phyloP scores from a whole-genome alignment of 30 jellyfish, hydroid and myxozoan species.

The Pelagia noctiluca region DNA sequence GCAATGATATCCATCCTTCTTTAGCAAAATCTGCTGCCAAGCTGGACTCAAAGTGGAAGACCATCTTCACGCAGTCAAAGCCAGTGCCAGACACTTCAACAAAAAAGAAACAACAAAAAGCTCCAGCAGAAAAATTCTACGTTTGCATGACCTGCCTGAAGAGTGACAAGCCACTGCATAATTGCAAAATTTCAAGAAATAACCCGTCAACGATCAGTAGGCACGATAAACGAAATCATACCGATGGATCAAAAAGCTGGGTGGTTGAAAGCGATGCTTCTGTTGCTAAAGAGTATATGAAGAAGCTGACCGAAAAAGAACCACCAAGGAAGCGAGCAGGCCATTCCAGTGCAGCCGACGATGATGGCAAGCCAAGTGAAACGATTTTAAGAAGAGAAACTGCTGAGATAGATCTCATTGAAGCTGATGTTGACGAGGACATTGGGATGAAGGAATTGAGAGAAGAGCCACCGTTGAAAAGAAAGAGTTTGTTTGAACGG shows the following conservation, averaged over 20 bases:
- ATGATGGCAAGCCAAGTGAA: too few species aligned
- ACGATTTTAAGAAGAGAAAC: too few species aligned
- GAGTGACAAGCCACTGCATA: background rate
- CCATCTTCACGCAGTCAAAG: too few species aligned
- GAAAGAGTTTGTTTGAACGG: too few species aligned
- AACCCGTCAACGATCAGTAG: constrained; percentile 8
- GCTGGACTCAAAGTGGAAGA: too few species aligned
- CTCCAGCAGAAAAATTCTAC: constrained; percentile 1
- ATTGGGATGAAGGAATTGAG: too few species aligned
- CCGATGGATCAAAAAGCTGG: constrained; percentile 34
- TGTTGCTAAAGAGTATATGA: constrained; percentile 3
- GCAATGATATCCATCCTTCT: too few species aligned
- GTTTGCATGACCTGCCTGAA: background rate
- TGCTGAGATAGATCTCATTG: too few species aligned
- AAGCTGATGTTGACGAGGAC: too few species aligned
- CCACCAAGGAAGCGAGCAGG: constrained; percentile 3
- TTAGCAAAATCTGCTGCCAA: too few species aligned
- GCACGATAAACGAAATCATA: constrained; percentile 29
- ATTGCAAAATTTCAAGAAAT: background rate
- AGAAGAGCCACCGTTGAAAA: too few species aligned
- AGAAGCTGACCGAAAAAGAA: constrained; percentile 11
- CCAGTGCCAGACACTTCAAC: background rate
- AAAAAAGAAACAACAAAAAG: background rate
- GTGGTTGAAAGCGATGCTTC: constrained; percentile 50
- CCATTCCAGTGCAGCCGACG: too few species aligned